Evolutionary conservation across 2,113 vertebrate species (phyloP).

Genomic region (Oophaga pumilio): DNA sequence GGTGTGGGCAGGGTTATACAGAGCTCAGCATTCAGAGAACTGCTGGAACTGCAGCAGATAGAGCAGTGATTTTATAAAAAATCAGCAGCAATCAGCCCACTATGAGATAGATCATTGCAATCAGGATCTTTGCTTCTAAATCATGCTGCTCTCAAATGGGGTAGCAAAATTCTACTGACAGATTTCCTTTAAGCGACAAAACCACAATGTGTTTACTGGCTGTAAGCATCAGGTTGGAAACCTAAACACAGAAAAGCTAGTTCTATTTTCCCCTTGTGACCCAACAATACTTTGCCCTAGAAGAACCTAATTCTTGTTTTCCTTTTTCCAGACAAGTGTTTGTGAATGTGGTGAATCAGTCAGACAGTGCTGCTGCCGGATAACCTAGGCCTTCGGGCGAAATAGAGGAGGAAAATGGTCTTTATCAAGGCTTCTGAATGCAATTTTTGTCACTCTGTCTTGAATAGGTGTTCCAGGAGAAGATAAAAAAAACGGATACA

Average conservation of each 20-base stretch:
- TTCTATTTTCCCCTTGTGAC: not conserved
- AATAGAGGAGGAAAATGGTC: constrained; percentile 21
- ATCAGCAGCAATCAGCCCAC: too few species aligned
- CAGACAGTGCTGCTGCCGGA: not conserved
- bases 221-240: not conserved
- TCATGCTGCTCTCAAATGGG: too few species aligned
- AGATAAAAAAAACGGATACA: constrained; percentile 36
- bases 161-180: too few species aligned
- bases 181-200: not conserved
- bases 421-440: constrained; percentile 32
- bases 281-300: not conserved
- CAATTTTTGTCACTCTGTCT: constrained; percentile 28
- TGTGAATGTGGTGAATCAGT: not conserved
- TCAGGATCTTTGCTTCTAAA: too few species aligned
- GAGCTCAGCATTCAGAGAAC: too few species aligned
- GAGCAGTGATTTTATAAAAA: too few species aligned
- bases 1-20: too few species aligned
- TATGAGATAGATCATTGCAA: too few species aligned
- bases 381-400: constrained; percentile 30
- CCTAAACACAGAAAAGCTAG: not conserved
- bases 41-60: too few species aligned
- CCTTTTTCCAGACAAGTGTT: not conserved
- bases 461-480: constrained; percentile 52
- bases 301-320: not conserved
- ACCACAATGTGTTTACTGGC: not conserved